A percentile compares a stretch with the other conserved stretches of the same genome.
phyloP scores from a whole-genome alignment of 2,113 vertebrate species.

The Tragelaphus strepsiceros region DNA sequence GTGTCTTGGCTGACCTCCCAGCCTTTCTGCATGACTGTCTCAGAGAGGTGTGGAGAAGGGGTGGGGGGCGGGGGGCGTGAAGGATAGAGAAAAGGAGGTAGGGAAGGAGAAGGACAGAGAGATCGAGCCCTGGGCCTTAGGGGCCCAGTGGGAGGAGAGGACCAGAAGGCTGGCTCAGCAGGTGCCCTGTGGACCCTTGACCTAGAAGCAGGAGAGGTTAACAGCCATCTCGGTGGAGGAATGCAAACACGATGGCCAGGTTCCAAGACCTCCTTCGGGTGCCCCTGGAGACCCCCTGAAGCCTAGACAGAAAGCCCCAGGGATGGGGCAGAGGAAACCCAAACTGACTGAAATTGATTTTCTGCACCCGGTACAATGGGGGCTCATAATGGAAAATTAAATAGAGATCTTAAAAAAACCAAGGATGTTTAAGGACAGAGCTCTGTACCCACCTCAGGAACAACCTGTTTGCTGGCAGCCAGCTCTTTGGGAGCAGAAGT shows the following conservation, averaged over 20 bases:
- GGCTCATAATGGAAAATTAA: neutral
- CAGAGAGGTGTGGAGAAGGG: neutral
- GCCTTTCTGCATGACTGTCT: neutral
- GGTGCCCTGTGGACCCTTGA: neutral
- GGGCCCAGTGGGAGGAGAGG: neutral
- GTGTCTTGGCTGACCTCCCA: neutral
- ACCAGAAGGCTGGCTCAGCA: neutral
- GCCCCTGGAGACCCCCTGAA: neutral
- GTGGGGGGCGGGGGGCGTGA: fast-evolving
- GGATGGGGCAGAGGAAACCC: neutral
- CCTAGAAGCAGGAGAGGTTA: neutral
- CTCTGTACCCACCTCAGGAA: neutral
- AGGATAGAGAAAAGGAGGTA: neutral
- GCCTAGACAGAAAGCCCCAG: neutral
- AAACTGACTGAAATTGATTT: neutral
- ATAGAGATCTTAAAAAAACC: neutral
- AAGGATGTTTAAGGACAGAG: neutral
- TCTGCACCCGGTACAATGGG: neutral
- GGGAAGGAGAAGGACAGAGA: neutral
- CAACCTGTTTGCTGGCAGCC: neutral
- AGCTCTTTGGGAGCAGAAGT: neutral
- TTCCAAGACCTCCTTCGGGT: neutral
- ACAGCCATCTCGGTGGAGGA: neutral
- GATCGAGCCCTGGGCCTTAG: neutral
- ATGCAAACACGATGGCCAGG: neutral